Base-by-base conservation (phyloP, 2,797 vertebrate genomes). In the Sciurus vulgaris region DNA sequence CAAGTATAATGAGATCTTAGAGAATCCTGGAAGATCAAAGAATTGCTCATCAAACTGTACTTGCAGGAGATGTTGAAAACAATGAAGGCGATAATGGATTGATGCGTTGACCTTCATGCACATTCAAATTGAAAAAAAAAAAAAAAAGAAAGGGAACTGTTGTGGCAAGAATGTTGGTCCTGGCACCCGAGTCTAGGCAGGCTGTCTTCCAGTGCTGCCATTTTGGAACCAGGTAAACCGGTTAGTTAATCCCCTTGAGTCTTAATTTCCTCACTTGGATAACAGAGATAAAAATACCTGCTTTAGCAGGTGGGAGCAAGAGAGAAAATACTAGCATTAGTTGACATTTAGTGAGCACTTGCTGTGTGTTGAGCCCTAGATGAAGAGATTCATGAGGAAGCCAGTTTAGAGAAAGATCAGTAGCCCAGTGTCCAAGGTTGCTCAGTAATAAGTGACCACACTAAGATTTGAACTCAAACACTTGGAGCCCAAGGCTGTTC, bases 381-480 rank as follows among this genome's bases (percentile, higher is more conserved):
- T 72, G 61, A 83, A 67, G 70, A 91, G 35, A 74, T 76, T 72
- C 20, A 33, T 26, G 20, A 94, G 41, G 41, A 93, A 88, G 93
- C 28, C 7, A 18, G 24, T 28, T 77, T 83, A 67, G 67, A 95
- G 86, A 94, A 97, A 87, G 59, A 86, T 69, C 72, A 54, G 33
- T 41, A 49, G 12, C 35, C 93, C 51, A 35, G 22, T 70, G 72
- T 28, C 54, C 73, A 86, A 87, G 56, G n/a, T 69, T 86, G 33
- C 44, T 91, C 22, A 63, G 51, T 35, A 30, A 87, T 81, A 79
- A 84, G 82, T 91, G 86, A 20, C 77, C 47, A 24, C 63, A 30
- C 70, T 87, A 88, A 74, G 84, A 95, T 96, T 96, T 96, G 96
- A 96, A 97, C 78, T 9, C 33, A 78, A 83, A 47, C 38, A 81